phyloP scores from a whole-genome alignment of 2,888 invertebrate genomes.

The Troides helena region DNA sequence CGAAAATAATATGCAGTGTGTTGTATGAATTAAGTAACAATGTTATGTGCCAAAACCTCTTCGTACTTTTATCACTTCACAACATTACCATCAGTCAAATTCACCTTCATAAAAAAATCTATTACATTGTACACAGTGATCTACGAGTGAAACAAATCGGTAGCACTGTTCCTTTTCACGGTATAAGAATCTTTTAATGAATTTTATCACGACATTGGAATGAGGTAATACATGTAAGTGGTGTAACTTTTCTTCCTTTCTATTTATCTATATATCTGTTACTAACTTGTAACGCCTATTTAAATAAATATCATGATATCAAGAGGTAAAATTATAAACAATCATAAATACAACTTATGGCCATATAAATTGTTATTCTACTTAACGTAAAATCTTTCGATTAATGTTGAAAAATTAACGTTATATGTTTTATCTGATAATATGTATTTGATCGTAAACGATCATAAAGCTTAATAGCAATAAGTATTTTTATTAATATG shows the following conservation, averaged over 20 bases:
- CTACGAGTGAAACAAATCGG: slow-evolving; percentile 8
- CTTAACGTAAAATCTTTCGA: not conserved
- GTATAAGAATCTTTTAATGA: slow-evolving; percentile 14
- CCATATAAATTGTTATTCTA: not conserved
- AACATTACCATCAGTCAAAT: not conserved
- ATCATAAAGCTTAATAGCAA: too few relatives aligned
- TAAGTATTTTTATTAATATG: too few relatives aligned
- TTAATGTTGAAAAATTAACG: not conserved
- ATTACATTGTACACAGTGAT: slow-evolving; percentile 31
- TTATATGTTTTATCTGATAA: too few relatives aligned
- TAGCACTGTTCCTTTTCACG: slow-evolving; percentile 5
- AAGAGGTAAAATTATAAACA: not conserved
- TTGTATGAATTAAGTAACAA: too few relatives aligned
- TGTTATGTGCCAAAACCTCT: too few relatives aligned
- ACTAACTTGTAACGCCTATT: not conserved
- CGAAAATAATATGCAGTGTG: too few relatives aligned
- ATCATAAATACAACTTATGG: not conserved
- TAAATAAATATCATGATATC: not conserved
- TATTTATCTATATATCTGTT: not conserved
- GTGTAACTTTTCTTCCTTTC: not conserved
- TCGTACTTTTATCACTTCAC: too few relatives aligned
- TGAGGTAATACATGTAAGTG: not conserved
- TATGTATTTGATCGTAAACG: too few relatives aligned
- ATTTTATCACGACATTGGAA: slow-evolving; percentile 6
- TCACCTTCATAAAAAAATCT: not conserved